Percentiles rank a stretch among this genome's conserved stretches.
phyloP scores from a whole-genome alignment of 92 coral and sea anemone genomes.

The Virgularia gustaviana region DNA sequence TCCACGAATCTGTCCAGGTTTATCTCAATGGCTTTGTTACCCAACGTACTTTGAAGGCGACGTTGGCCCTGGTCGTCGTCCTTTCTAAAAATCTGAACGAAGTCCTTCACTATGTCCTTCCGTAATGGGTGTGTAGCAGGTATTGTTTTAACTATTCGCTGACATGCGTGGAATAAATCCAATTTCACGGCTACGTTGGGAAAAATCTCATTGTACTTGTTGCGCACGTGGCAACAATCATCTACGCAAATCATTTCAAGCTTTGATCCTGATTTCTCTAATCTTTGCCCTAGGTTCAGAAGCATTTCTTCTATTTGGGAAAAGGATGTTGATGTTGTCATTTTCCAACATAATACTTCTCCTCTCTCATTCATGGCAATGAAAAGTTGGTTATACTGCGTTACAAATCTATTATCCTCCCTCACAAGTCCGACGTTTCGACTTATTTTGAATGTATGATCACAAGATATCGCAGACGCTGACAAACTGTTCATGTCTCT shows the following conservation, averaged over 20 bases:
- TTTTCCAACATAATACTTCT: slow-evolving; percentile 38
- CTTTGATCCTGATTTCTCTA: neutral
- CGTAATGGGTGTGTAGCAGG: slow-evolving; percentile 11
- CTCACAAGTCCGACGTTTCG: slow-evolving; percentile 23
- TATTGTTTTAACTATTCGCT: slow-evolving; percentile 32
- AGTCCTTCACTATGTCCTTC: slow-evolving; percentile 32
- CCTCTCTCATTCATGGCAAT: slow-evolving; percentile 33
- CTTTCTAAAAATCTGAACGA: slow-evolving; percentile 47
- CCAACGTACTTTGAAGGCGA: slow-evolving; percentile 29
- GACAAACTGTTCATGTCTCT: slow-evolving; percentile 21
- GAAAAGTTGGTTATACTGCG: slow-evolving; percentile 31
- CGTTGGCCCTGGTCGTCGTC: slow-evolving; percentile 43
- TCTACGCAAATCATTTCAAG: slow-evolving; percentile 44
- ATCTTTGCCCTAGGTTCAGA: slow-evolving; percentile 6
- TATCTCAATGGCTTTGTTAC: too few species aligned
- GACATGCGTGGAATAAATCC: slow-evolving; percentile 58
- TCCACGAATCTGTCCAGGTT: too few species aligned
- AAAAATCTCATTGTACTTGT: slow-evolving; percentile 45
- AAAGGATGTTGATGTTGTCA: slow-evolving; percentile 48
- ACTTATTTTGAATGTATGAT: slow-evolving; percentile 30
- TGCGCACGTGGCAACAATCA: slow-evolving; percentile 53
- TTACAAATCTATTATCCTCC: slow-evolving; percentile 32
- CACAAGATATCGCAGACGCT: slow-evolving; percentile 28
- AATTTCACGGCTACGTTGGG: slow-evolving; percentile 41
- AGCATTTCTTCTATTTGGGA: slow-evolving; percentile 32